Evolutionary conservation across 1,140 invertebrate genomes (phyloP).

Genomic region (Musca vetustissima): DNA sequence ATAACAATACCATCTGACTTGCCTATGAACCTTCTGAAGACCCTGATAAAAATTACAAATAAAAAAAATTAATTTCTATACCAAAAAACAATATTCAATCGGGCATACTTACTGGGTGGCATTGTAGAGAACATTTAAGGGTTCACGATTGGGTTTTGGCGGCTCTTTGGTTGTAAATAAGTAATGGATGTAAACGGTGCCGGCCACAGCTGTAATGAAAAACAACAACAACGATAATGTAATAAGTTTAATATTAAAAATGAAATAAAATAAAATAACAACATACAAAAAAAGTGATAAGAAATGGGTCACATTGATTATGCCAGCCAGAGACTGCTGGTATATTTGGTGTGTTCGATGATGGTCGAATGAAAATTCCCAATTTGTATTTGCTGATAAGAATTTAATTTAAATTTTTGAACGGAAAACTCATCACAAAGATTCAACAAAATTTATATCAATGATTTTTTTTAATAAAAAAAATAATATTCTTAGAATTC

Average conservation of each 20-base stretch:
- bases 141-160: constrained; percentile 43
- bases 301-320: no score
- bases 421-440: neutral
- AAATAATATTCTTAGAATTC: no score
- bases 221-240: constrained; percentile 10
- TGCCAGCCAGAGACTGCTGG: no score
- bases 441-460: neutral
- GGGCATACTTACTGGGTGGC: constrained; percentile 48
- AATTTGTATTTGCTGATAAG: constrained; percentile 12
- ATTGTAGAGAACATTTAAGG: constrained; percentile 51
- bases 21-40: no score
- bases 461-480: neutral
- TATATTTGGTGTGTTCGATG: no score
- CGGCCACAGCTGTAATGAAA: constrained; percentile 44
- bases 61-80: neutral
- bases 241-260: neutral
- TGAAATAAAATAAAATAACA: neutral
- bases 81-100: neutral
- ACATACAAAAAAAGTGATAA: neutral
- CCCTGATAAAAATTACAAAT: neutral
- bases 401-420: constrained; percentile 31
- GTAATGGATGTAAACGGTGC: constrained; percentile 52
- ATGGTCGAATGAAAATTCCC: neutral
- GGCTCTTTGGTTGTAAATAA: constrained; percentile 52
- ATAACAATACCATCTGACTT: no score